Conservation (phyloP, 2,113 vertebrate species). For the Tetrao urogallus region DNA sequence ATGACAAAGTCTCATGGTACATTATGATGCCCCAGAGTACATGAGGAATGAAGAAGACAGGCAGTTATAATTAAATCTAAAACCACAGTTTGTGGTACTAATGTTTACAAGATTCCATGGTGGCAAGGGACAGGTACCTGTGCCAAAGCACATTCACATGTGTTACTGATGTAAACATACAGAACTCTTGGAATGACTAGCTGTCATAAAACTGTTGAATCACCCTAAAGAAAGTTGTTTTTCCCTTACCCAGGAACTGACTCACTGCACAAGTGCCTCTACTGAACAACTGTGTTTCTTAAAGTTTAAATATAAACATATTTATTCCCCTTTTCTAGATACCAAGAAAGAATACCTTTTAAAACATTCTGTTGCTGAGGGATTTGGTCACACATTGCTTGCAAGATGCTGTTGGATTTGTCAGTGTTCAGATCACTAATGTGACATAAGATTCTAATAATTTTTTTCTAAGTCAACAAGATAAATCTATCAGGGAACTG, state of each 20-base stretch:
- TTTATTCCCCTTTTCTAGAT: rapidly evolving
- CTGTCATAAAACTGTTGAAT: background rate
- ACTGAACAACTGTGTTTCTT: background rate
- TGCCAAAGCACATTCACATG: background rate
- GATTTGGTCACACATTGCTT: background rate
- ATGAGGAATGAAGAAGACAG: no score
- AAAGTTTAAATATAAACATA: background rate
- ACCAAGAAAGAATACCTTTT: background rate
- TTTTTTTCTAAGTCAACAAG: background rate
- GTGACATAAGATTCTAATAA: background rate
- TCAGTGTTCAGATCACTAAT: background rate
- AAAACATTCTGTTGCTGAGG: background rate
- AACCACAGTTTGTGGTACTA: background rate
- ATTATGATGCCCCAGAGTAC: no score
- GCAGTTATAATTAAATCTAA: background rate
- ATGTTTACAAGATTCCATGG: background rate
- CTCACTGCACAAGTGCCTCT: background rate
- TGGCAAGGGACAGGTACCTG: background rate
- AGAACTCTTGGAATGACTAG: background rate
- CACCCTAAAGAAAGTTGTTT: background rate
- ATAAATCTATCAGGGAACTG: rapidly evolving
- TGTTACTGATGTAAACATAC: background rate
- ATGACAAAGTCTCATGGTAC: no score
- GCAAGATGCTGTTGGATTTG: background rate
- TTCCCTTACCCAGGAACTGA: background rate